Evolutionary conservation across 1,140 invertebrate species (phyloP).

Genomic region (Apis dorsata): DNA sequence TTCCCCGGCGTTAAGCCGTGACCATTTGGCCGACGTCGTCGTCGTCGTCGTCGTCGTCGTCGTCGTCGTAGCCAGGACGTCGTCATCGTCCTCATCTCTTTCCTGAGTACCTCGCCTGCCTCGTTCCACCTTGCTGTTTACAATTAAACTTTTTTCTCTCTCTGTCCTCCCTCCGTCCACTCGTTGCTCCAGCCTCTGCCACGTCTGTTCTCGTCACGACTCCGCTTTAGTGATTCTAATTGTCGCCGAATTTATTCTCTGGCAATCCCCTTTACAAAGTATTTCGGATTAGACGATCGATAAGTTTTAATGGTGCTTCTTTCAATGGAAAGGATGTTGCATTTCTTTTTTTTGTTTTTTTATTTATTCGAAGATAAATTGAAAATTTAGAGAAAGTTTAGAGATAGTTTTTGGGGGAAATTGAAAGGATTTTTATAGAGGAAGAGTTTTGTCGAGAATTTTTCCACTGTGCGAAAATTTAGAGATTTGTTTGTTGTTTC

Average conservation of each 20-base stretch:
- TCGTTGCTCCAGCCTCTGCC: slow-evolving; percentile 12
- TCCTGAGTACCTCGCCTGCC: slow-evolving; percentile 62
- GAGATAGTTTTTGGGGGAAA: too few relatives aligned
- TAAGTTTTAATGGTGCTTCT: background rate
- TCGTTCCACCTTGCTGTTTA: slow-evolving; percentile 72
- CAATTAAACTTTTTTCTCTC: slow-evolving; percentile 76
- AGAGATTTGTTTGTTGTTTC: background rate
- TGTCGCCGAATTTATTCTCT: slow-evolving; percentile 67
- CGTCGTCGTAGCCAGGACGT: slow-evolving; percentile 66
- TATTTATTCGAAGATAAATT: too few relatives aligned
- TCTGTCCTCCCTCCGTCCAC: slow-evolving; percentile 28
- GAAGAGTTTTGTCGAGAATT: too few relatives aligned
- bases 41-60: slow-evolving; percentile 60
- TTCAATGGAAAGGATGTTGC: too few relatives aligned
- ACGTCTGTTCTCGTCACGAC: slow-evolving; percentile 61
- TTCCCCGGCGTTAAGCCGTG: slow-evolving; percentile 78
- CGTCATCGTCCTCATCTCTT: slow-evolving; percentile 66
- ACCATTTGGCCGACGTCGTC: slow-evolving; percentile 77
- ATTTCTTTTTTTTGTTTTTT: too few relatives aligned
- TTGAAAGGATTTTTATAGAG: too few relatives aligned
- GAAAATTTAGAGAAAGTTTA: too few relatives aligned
- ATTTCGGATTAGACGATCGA: slow-evolving; percentile 16
- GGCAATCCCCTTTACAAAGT: slow-evolving; percentile 19
- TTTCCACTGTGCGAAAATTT: background rate
- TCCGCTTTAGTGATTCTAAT: slow-evolving; percentile 79